Base-by-base conservation (phyloP, 2,888 invertebrate species). In the Cenopis cana region DNA sequence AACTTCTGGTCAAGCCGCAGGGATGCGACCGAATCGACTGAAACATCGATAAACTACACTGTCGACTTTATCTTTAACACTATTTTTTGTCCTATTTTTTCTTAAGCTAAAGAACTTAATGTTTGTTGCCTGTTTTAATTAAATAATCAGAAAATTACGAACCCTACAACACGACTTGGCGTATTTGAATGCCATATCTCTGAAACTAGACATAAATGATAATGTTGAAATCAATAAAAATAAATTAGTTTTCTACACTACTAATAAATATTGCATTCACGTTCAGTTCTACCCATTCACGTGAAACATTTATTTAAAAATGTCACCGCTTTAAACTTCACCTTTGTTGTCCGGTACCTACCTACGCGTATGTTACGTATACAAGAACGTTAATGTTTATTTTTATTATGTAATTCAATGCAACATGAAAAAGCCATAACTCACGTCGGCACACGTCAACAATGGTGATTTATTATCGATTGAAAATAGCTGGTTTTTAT, bases 1-100 rank as follows among this genome's bases (percentile, higher is more conserved):
- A 76, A 75, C 74, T 75, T 69, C 72, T 75, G 76, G 76, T 75
- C 76, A 76, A 76, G 73, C 69, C 55, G 66, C 55, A 52, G 68
- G 65, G 61, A 52, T 52, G 64, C 11, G 46, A 52, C 62, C n/a
- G 38, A 46, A 50, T 68, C 38, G 52, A 49, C 38, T 18, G 41
- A 18, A 9, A 49, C 18, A 62, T 66, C 54, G 54, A 59, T 46
- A 41, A 60, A 17, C 55, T 54, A 3, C 24, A 29, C 55, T 55
- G 14, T 55, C 54, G n/a, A n/a, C n/a, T n/a, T n/a, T n/a, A n/a
- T n/a, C n/a, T n/a, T n/a, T n/a, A n/a, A n/a, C n/a, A n/a, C n/a
- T n/a, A n/a, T n/a, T n/a, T n/a, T n/a, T n/a, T n/a, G n/a, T n/a
- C n/a, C n/a, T n/a, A n/a, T n/a, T n/a, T n/a, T n/a, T 24, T 24